Evolutionary conservation across 1,140 invertebrate species (phyloP).

Genomic region (Apolygus lucorum): DNA sequence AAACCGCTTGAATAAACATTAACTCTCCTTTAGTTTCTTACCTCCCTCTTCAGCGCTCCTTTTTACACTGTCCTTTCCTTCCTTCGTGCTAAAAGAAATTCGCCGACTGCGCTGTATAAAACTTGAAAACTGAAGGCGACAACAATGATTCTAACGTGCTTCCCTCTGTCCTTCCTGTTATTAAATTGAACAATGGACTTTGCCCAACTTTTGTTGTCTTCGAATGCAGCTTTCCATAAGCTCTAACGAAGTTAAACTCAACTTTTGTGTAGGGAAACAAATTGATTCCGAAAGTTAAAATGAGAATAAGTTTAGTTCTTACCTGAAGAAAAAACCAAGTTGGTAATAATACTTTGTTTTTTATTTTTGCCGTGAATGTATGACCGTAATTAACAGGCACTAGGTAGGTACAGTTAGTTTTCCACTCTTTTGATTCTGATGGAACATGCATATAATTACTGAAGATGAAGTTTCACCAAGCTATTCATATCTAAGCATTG

Average conservation of each 20-base stretch:
- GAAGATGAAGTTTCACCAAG: too few species aligned
- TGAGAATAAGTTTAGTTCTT: too few species aligned
- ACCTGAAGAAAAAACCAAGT: too few species aligned
- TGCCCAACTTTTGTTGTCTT: background rate
- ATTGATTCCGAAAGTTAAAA: background rate
- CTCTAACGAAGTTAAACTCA: background rate
- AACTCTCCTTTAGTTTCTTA: background rate
- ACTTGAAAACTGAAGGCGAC: slow-evolving; percentile 5
- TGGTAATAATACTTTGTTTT: too few species aligned
- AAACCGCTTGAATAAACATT: background rate
- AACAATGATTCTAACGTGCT: slow-evolving; percentile 2
- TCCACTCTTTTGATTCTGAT: too few species aligned
- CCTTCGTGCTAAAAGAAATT: background rate
- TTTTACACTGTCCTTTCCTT: background rate
- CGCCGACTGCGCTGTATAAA: background rate
- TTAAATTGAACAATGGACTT: slow-evolving; percentile 1
- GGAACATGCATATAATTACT: too few species aligned
- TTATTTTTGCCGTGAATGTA: too few species aligned
- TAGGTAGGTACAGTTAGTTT: too few species aligned
- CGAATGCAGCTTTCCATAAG: background rate
- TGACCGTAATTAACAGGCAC: too few species aligned
- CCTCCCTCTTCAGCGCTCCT: background rate
- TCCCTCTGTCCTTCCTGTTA: background rate
- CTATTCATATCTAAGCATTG: too few species aligned
- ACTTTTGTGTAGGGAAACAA: background rate